Evolutionary conservation across 2,113 vertebrate species (phyloP).

Genomic region (Mormyrus iriodes): DNA sequence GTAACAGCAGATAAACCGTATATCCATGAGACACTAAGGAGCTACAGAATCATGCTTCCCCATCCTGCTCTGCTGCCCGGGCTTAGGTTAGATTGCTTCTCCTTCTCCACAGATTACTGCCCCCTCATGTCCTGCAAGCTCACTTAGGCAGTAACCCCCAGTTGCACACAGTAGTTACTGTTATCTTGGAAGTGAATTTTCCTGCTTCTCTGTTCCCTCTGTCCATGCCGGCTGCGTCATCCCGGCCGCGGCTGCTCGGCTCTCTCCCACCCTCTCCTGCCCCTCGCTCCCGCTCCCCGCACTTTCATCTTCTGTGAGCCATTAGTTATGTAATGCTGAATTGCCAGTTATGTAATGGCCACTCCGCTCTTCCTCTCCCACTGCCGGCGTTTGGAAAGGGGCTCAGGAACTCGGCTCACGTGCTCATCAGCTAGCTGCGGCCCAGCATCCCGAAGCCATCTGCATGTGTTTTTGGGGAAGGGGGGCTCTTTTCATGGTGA

Average conservation of each 20-base stretch:
- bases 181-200: background rate
- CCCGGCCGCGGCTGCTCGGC: background rate
- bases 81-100: background rate
- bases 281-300: background rate
- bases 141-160: background rate
- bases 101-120: background rate
- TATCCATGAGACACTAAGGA: background rate
- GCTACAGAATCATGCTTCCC: background rate
- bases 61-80: background rate
- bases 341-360: background rate
- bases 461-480: background rate
- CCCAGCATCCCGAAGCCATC: background rate
- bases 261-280: background rate
- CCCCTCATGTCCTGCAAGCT: background rate
- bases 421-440: background rate
- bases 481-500: background rate
- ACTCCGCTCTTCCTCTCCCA: background rate
- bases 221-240: background rate
- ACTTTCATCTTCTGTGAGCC: background rate
- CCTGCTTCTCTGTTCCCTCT: background rate
- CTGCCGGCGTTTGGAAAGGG: background rate
- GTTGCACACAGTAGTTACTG: background rate
- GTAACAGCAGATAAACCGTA: background rate
- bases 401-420: background rate
- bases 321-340: slow-evolving; percentile 1